Percentiles rank a stretch among this genome's conserved stretches.
Conservation (phyloP, 2,113 vertebrate species). For the Dicentrarchus labrax region DNA sequence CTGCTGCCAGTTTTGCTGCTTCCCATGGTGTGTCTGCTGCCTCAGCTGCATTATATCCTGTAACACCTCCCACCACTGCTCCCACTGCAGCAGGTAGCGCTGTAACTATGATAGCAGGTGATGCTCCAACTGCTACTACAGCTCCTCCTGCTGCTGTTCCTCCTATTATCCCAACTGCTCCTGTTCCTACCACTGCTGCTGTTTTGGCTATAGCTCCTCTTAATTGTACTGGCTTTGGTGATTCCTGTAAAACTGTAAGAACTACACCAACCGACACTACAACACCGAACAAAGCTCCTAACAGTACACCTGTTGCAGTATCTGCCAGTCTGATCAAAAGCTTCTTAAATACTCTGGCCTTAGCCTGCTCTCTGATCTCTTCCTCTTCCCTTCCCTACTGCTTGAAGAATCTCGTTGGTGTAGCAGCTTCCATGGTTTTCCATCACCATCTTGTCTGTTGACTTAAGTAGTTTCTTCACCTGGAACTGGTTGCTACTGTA, state of each 20-base stretch:
- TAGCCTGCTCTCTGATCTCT: slow-evolving; percentile 50
- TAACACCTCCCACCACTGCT: neutral
- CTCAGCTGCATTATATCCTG: slow-evolving; percentile 11
- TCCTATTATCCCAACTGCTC: neutral
- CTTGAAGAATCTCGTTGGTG: slow-evolving; percentile 50
- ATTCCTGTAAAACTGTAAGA: no score
- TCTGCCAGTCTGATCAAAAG: slow-evolving; percentile 12
- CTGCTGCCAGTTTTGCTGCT: neutral
- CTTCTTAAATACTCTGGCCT: slow-evolving; percentile 32
- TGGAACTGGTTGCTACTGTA: slow-evolving; percentile 44
- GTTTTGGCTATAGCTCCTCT: slow-evolving; percentile 23
- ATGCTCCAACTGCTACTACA: neutral
- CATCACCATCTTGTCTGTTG: no score
- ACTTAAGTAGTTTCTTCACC: neutral
- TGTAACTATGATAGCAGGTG: no score
- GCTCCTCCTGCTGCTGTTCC: neutral
- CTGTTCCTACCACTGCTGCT: neutral
- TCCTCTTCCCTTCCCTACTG: neutral
- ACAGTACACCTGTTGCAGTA: neutral
- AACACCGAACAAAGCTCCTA: neutral
- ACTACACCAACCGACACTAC: no score
- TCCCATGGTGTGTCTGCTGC: neutral
- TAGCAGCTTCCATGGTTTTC: slow-evolving; percentile 38
- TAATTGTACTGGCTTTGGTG: neutral
- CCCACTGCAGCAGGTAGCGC: neutral